phyloP scores from a whole-genome alignment of 2,797 vertebrate genomes.

The Chelon labrosus region DNA sequence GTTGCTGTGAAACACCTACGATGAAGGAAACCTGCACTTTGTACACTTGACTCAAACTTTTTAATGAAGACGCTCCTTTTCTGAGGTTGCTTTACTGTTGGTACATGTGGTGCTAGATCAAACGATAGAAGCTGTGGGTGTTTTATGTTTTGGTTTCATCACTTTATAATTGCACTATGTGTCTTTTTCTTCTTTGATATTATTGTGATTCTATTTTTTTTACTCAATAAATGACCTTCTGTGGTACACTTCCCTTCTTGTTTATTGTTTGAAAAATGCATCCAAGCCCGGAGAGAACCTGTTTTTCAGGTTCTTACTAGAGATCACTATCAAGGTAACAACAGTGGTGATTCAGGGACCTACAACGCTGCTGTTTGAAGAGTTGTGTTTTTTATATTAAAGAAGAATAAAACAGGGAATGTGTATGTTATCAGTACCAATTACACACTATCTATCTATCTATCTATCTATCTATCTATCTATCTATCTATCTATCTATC shows the following conservation, averaged over 20 bases:
- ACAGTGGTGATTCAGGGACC: constrained; percentile 36
- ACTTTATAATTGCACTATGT: neutral
- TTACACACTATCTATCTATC: no score
- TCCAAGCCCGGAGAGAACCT: constrained; percentile 52
- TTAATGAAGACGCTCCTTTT: neutral
- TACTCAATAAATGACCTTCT: constrained; percentile 49
- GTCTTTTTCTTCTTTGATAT: constrained; percentile 3
- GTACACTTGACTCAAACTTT: neutral
- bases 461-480: no score
- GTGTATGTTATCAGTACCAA: no score
- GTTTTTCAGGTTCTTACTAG: constrained; percentile 54
- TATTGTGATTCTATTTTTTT: neutral
- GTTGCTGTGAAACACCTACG: constrained; percentile 4
- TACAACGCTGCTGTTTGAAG: neutral
- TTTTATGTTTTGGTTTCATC: neutral
- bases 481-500: no score
- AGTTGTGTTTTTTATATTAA: neutral
- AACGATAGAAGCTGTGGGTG: neutral
- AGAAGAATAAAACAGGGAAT: no score
- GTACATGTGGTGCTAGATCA: neutral
- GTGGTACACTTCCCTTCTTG: neutral
- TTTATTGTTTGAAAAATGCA: constrained; percentile 23
- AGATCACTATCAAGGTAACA: constrained; percentile 9
- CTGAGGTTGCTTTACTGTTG: neutral
- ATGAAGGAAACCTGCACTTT: constrained; percentile 58